Conservation (phyloP, 1,140 invertebrate genomes). For the Solenopsis invicta region DNA sequence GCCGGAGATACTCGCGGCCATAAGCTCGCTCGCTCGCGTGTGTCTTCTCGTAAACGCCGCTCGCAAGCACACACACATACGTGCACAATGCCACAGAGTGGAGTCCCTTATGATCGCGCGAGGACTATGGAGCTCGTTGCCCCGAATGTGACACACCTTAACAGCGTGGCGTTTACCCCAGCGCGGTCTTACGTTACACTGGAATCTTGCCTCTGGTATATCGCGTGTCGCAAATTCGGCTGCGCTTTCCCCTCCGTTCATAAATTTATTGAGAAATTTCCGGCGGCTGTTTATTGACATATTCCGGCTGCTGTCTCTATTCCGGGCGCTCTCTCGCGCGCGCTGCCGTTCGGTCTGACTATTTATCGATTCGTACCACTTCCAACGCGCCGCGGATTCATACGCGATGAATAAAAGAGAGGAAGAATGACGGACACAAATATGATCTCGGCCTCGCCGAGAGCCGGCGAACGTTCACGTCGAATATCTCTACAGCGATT, state of each 20-base stretch:
- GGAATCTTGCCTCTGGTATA: constrained; percentile 23
- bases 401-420: constrained; percentile 25
- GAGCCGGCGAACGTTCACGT: background rate
- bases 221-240: constrained; percentile 27
- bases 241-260: background rate
- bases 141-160: constrained; percentile 15
- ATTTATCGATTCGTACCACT: constrained; percentile 59
- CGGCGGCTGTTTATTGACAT: constrained; percentile 11
- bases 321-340: background rate
- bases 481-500: constrained; percentile 8
- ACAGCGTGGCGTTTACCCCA: constrained; percentile 58
- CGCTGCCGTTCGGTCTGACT: constrained; percentile 36
- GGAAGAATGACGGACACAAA: background rate
- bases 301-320: no score
- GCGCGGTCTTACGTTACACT: background rate
- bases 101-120: background rate
- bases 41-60: constrained; percentile 31
- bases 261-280: constrained; percentile 45
- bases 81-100: background rate
- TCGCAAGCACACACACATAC: background rate
- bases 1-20: constrained; percentile 35
- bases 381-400: constrained; percentile 13
- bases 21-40: constrained; percentile 31
- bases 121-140: constrained; percentile 12
- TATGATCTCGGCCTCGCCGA: constrained; percentile 53